Percentiles rank a stretch among this genome's conserved stretches.
phyloP scores from a whole-genome alignment of 2,888 invertebrate genomes.

The Sinelater perroti region DNA sequence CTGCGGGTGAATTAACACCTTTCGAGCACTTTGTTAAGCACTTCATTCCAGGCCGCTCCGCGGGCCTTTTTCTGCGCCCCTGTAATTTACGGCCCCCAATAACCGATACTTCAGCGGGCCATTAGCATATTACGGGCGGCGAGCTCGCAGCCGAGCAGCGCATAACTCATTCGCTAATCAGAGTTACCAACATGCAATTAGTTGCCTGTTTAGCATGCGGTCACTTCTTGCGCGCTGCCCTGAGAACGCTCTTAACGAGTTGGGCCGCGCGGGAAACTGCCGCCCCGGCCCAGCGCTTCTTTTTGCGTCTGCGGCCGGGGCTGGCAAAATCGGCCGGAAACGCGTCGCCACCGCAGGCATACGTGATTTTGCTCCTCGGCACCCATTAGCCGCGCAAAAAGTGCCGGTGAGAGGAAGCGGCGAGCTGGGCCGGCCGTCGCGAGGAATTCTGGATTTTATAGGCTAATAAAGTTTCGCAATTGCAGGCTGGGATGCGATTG shows the following conservation, averaged over 20 bases:
- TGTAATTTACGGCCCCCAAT: constrained; percentile 50
- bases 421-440: no score
- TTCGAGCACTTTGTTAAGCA: constrained; percentile 3
- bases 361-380: constrained; percentile 41
- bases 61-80: constrained; percentile 1
- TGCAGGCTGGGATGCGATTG: no score
- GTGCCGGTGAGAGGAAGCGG: constrained; percentile 1
- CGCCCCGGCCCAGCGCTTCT: no score
- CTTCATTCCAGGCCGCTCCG: constrained; percentile 11
- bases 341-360: constrained; percentile 32
- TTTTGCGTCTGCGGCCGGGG: no score
- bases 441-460: no score
- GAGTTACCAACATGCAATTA: constrained; percentile 52
- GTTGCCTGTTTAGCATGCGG: constrained; percentile 48
- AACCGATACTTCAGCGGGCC: constrained; percentile 21
- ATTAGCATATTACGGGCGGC: constrained; percentile 45
- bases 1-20: no score
- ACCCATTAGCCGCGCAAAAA: constrained; percentile 14
- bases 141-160: constrained; percentile 45
- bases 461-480: no score
- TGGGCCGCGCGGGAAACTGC: no score
- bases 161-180: constrained; percentile 56
- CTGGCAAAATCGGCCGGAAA: constrained; percentile 35
- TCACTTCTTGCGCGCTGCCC: constrained; percentile 8
- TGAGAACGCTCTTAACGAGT: no score